phyloP scores from a whole-genome alignment of 2,113 vertebrate genomes.

The Podilymbus podiceps region DNA sequence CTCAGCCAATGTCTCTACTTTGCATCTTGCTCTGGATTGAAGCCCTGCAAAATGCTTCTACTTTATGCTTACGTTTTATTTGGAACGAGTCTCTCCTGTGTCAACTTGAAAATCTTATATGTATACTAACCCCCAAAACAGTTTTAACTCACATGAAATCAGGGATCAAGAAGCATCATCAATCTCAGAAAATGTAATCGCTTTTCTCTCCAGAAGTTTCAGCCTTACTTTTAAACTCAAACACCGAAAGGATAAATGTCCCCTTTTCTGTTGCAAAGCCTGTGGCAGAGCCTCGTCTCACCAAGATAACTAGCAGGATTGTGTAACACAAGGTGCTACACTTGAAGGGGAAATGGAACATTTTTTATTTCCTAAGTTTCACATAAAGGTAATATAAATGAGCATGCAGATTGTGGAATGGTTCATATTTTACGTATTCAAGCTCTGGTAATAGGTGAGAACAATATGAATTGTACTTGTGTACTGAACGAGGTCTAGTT shows the following conservation, averaged over 20 bases:
- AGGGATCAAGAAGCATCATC: background rate
- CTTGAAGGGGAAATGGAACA: conserved; percentile 64
- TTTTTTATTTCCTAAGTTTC: conserved; percentile 69
- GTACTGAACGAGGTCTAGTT: background rate
- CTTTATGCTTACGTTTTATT: background rate
- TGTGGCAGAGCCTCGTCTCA: background rate
- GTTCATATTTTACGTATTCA: conserved; percentile 65
- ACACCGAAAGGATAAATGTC: background rate
- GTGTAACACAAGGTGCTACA: background rate
- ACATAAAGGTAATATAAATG: conserved; percentile 63
- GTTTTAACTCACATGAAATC: background rate
- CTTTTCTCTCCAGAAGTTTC: background rate
- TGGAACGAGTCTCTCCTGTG: background rate
- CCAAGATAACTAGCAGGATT: background rate
- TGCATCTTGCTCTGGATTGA: background rate
- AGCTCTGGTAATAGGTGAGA: conserved; percentile 59
- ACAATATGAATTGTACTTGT: conserved; percentile 63
- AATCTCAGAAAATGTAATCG: background rate
- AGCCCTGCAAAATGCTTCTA: background rate
- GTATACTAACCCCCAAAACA: background rate
- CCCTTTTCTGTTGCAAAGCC: background rate
- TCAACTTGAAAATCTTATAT: background rate
- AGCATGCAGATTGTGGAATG: conserved; percentile 63
- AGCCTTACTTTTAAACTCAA: background rate
- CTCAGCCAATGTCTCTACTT: background rate